Conservation (phyloP, 1,140 invertebrate species). For the Lasioglossum baleicum region DNA sequence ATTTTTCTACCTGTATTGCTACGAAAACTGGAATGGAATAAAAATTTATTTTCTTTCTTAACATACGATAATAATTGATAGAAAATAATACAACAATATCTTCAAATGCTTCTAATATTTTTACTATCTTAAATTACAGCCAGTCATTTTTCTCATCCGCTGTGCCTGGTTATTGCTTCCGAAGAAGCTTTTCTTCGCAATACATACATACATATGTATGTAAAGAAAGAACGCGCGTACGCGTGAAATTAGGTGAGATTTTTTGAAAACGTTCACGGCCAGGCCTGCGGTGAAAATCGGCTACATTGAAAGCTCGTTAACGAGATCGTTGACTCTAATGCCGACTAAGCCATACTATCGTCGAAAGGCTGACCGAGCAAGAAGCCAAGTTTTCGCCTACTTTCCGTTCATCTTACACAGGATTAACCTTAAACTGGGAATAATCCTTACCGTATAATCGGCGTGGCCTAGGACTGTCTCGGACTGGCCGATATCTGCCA, state of each 20-base stretch:
- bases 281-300: constrained; percentile 46
- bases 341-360: constrained; percentile 66
- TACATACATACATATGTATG: too few relatives aligned
- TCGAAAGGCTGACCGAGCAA: constrained; percentile 64
- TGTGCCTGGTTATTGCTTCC: too few relatives aligned
- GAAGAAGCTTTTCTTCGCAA: too few relatives aligned
- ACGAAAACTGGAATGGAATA: too few relatives aligned
- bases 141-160: too few relatives aligned
- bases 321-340: constrained; percentile 68
- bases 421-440: constrained; percentile 70
- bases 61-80: too few relatives aligned
- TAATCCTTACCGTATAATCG: constrained; percentile 67
- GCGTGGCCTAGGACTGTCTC: constrained; percentile 26
- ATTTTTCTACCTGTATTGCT: too few relatives aligned
- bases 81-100: too few relatives aligned
- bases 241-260: not conserved
- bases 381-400: constrained; percentile 69
- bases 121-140: too few relatives aligned
- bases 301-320: constrained; percentile 68
- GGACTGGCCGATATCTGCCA: constrained; percentile 45
- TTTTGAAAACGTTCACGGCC: constrained; percentile 37
- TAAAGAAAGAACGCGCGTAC: too few relatives aligned
- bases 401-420: constrained; percentile 71
- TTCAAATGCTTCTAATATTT: too few relatives aligned
- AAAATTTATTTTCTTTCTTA: too few relatives aligned